Conservation (phyloP, 2,113 vertebrate species). For the Hydrochoerus hydrochaeris region DNA sequence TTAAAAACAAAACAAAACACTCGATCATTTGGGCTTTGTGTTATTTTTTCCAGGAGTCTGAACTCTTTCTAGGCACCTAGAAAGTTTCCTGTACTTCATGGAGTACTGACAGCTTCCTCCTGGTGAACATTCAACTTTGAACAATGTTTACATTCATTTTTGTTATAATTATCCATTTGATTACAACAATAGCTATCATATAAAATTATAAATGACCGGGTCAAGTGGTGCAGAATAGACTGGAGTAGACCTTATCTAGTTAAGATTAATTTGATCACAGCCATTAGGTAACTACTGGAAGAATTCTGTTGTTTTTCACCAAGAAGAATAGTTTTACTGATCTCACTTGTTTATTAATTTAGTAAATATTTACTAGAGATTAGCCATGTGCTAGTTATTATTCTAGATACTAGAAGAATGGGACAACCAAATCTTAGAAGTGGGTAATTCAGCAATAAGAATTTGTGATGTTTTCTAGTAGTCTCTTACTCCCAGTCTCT, state of each 20-base stretch:
- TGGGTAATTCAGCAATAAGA: neutral
- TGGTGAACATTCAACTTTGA: neutral
- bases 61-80: neutral
- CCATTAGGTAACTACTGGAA: neutral
- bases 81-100: neutral
- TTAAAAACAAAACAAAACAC: neutral
- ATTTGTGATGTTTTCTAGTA: neutral
- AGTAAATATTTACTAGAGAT: neutral
- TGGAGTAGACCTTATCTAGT: neutral
- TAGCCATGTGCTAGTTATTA: neutral
- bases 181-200: neutral
- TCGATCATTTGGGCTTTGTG: neutral
- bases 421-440: neutral
- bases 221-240: neutral
- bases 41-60: neutral
- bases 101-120: neutral
- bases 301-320: conserved; percentile 21
- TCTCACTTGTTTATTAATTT: neutral
- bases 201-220: neutral
- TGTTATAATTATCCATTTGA: neutral
- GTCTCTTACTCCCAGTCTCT: neutral
- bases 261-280: conserved; percentile 18
- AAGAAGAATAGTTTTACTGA: neutral
- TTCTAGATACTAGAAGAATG: neutral
- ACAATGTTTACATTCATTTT: conserved; percentile 1